These are phyloP conservation scores for Papilio elwesi DNA, from an alignment of 2,888 invertebrate genomes.

Conservation along the genomic window DNA sequence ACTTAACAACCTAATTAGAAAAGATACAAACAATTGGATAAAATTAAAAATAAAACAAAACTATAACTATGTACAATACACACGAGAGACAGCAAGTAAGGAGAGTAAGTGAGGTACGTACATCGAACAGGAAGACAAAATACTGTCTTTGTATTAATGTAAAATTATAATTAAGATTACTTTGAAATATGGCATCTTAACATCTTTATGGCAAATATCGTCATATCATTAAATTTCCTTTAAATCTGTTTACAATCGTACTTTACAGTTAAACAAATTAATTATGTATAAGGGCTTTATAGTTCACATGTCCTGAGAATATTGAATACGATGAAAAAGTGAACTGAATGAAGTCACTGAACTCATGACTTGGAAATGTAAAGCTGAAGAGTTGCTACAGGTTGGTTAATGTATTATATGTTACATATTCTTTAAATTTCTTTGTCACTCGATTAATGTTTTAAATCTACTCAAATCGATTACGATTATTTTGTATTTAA, in stretches of 20 bases:
- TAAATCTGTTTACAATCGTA: neutral
- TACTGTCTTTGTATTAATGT: slow-evolving; percentile 59
- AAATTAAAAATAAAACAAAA: slow-evolving; percentile 56
- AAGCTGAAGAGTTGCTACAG: too few species aligned
- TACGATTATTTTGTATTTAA: too few species aligned
- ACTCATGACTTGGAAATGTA: too few species aligned
- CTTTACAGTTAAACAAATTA: neutral
- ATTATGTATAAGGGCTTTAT: neutral
- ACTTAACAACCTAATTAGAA: slow-evolving; percentile 47
- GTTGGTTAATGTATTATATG: too few species aligned
- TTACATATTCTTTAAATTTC: too few species aligned
- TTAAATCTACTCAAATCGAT: too few species aligned
- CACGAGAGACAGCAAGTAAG: slow-evolving; percentile 61
- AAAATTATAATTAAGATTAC: slow-evolving; percentile 53
- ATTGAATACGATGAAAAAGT: too few species aligned
- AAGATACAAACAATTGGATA: slow-evolving; percentile 48
- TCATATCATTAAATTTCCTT: slow-evolving; percentile 46
- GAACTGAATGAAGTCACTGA: too few species aligned
- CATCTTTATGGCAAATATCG: slow-evolving; percentile 75
- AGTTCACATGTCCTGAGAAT: neutral
- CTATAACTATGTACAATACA: slow-evolving; percentile 51
- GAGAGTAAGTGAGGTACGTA: slow-evolving; percentile 72
- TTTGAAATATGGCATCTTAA: slow-evolving; percentile 78
- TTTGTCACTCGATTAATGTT: too few species aligned
- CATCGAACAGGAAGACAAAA: slow-evolving; percentile 59